Evolutionary conservation across 2,113 vertebrate species (phyloP), one percentile per base, ranked within the genome.

Genomic region (Elachura formosa): DNA sequence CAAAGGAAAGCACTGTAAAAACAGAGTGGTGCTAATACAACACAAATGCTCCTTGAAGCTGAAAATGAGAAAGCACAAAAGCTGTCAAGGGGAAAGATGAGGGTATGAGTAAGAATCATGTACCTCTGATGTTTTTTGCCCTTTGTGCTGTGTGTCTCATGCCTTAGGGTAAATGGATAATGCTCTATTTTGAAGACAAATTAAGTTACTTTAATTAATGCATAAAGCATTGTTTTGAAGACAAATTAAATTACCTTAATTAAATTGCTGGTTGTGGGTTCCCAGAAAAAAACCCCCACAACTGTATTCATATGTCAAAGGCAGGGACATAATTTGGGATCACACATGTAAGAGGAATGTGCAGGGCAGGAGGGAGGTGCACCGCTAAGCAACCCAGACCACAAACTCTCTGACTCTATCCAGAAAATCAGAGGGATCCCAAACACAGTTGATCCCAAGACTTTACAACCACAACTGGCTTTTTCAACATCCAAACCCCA

Each of bases 161-260:
- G 90, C 96, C 92, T 59, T 67, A 86, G 95, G 95, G 79, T 43
- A 54, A 74, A 88, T 95, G 76, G 93, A 88, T 92, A 96, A 91
- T 64, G 45, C 34, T 75, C 54, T 94, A 92, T 96, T 96, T 94
- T 94, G 95, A 90, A 94, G 96, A 94, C 85, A 95, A 96, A 96
- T 95, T 94, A 94, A 93, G 92, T 87, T 94, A 84, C 75, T 63
- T 81, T 93, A 91, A 96, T 91, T 74, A 95, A 96, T 86, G 79
- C 67, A 71, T 66, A 83, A 83, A 8, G 6, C 92, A 92, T 93
- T 95, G 94, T 95, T 96, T 93, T 86, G 85, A 93, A 66, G 85
- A 92, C 63, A 90, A 95, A 93, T 96, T 83, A 76, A 93, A 92
- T 80, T 77, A 54, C 54, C 33, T 80, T 85, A 51, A 89, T 87